Evolutionary conservation across 2,797 vertebrate species (phyloP), one percentile per base, ranked within the genome.

Genomic region (Pseudomugil tenellus): DNA sequence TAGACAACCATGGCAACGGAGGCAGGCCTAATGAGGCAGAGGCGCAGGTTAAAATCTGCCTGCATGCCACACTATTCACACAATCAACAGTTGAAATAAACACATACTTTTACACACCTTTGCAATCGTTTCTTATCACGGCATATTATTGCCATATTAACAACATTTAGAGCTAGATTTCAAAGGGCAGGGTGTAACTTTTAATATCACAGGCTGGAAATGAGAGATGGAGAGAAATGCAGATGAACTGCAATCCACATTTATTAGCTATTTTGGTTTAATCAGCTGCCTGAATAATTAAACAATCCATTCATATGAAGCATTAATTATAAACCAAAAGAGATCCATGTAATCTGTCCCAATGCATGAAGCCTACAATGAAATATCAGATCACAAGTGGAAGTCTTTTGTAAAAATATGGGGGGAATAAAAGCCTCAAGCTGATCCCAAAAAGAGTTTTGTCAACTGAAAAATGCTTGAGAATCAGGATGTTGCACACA

Each of bases 1-100:
- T 93, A 93, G 93, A 93, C 91, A 89, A 87, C 92, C 93, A 93
- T 94, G 93, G 94, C 92, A 94, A 94, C 94, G 76, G 86, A 91
- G 88, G 90, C 87, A 86, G 89, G 77, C 89, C 92, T 95, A 94
- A 95, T 94, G 93, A 94, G 92, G 88, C 80, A 79, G 88, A 90
- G 92, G 86, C 77, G 67, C 92, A 92, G 92, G 93, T 94, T 94
- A 89, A 91, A 89, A 90, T 89, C 82, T 61, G 86, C 79, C 83
- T 63, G 79, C 77, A 78, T 88, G 87, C 81, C 73, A 69, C 77
- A 66, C 74, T 84, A 72, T 77, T 84, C 64, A 51, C 69, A 79
- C 67, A 77, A 81, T 84, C 87, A 89, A 84, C 83, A 87, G 89
- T 84, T 87, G 87, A 79, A 86, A 79, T 23, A 80, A 67, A 84